Base-by-base conservation (phyloP, 2,113 vertebrate species). In the Cyrtonyx montezumae region DNA sequence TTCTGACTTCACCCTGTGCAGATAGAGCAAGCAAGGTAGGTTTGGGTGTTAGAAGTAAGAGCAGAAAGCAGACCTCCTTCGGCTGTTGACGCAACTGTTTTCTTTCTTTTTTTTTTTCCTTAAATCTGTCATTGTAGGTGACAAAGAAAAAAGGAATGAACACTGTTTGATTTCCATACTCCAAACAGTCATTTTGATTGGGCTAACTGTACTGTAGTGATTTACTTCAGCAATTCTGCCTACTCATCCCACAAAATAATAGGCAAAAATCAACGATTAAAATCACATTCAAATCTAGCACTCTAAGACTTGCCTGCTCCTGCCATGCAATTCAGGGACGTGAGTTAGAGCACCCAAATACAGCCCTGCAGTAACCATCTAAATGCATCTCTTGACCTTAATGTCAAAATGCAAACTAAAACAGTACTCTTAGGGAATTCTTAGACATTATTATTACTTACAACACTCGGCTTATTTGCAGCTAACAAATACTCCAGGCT, bases 201-300 rank as follows among this genome's bases (percentile, higher is more conserved):
- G 37, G 25, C 46, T 94, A 45, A 17, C 1, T 43, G 34, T 68
- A 46, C 75, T 37, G 59, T 5, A 62, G 79, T 2, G 1, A 36
- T 77, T 82, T 28, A 36, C 76, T 71, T 68, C 37, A 71, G 61
- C 32, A 70, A 34, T 51, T 79, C 78, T 82, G 69, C 77, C 32
- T 21, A 13, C 26, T 82, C 51, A n/a, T 77, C 55, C 79, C 69
- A 48, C 76, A 85, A 68, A 87, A 48, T 5, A 89, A 71, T 3
- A 69, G 81, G 25, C 32, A 56, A 68, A 84, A 87, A 87, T 80
- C 26, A 48, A 14, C 69, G 76, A 89, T 91, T 93, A 80, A 88
- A 93, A 75, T 75, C 70, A 75, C 56, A 70, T 13, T 88, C 53
- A 84, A 88, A 80, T 36, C 66, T 63, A 79, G 67, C 84, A 67